Evolutionary conservation across 2,888 invertebrate species (phyloP).

Genomic region (Syrphus vitripennis): DNA sequence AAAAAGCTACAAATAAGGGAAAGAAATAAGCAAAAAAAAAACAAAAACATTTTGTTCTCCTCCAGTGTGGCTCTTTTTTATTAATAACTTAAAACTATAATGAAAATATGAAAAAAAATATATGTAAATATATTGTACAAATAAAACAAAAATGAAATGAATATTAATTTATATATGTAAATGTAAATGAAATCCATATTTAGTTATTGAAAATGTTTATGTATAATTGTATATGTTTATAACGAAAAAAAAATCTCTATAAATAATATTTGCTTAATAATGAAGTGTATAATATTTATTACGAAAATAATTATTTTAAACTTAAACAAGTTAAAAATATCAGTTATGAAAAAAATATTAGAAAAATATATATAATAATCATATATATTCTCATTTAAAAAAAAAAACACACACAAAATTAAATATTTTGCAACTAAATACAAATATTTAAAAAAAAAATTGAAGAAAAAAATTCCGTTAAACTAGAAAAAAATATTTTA

Average conservation of each 20-base stretch:
- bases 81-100: slow-evolving; percentile 59
- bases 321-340: background rate
- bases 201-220: background rate
- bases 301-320: slow-evolving; percentile 14
- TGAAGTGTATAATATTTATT: slow-evolving; percentile 19
- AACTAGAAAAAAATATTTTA: slow-evolving; percentile 51
- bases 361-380: slow-evolving; percentile 11
- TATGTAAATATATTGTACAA: slow-evolving; percentile 14
- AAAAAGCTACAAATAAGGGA: slow-evolving; percentile 16
- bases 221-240: slow-evolving; percentile 15
- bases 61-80: slow-evolving; percentile 51
- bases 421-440: slow-evolving; percentile 33
- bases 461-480: slow-evolving; percentile 16
- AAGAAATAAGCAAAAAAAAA: slow-evolving; percentile 27
- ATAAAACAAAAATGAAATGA: slow-evolving; percentile 29
- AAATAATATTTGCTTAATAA: background rate
- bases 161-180: slow-evolving; percentile 31
- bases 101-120: slow-evolving; percentile 57
- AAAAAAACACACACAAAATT: slow-evolving; percentile 6
- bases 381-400: slow-evolving; percentile 4
- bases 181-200: background rate
- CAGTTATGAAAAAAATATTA: slow-evolving; percentile 20
- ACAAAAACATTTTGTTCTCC: slow-evolving; percentile 37
- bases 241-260: slow-evolving; percentile 15
- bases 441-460: slow-evolving; percentile 28